Percentiles rank a stretch among this genome's conserved stretches.
Evolutionary conservation across 2,888 invertebrate genomes (phyloP).

Genomic region (Pyrgus malvae): DNA sequence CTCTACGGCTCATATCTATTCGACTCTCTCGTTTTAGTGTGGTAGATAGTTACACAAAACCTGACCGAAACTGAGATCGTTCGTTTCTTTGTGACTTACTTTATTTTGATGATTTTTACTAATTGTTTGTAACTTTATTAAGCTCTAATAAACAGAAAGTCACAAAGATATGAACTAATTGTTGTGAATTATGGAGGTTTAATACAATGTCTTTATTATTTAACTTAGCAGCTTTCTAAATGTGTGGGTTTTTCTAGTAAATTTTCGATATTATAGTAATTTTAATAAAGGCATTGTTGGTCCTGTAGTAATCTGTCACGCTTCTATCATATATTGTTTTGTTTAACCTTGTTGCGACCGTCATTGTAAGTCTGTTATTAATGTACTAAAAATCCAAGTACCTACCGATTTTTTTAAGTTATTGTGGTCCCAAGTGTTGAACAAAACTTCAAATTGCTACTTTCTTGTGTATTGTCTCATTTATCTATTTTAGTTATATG

Average conservation of each 20-base stretch:
- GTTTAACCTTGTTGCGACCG: conserved; percentile 74
- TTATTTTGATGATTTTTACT: conserved; percentile 24
- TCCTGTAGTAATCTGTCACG: conserved; percentile 59
- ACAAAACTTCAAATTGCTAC: conserved; percentile 75
- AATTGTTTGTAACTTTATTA: conserved; percentile 26
- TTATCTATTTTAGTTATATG: conserved; percentile 52
- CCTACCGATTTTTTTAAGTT: conserved; percentile 40
- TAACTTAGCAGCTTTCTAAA: neutral
- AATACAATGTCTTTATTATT: conserved; percentile 53
- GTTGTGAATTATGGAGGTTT: conserved; percentile 65
- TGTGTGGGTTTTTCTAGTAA: conserved; percentile 5
- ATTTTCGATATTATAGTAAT: conserved; percentile 9
- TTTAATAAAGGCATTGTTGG: conserved; percentile 57
- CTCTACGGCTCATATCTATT: conserved; percentile 10
- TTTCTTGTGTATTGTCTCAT: conserved; percentile 54
- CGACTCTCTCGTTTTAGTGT: conserved; percentile 37
- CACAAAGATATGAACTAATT: conserved; percentile 61
- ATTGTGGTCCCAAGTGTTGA: conserved; percentile 73
- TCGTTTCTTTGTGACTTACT: conserved; percentile 62
- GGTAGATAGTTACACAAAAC: conserved; percentile 52
- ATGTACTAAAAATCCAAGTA: conserved; percentile 40
- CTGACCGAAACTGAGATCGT: conserved; percentile 76
- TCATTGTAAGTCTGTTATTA: conserved; percentile 19
- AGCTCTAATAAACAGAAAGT: conserved; percentile 17
- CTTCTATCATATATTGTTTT: conserved; percentile 71